phyloP scores from a whole-genome alignment of 2,113 vertebrate species.

The Centropus unirufus region DNA sequence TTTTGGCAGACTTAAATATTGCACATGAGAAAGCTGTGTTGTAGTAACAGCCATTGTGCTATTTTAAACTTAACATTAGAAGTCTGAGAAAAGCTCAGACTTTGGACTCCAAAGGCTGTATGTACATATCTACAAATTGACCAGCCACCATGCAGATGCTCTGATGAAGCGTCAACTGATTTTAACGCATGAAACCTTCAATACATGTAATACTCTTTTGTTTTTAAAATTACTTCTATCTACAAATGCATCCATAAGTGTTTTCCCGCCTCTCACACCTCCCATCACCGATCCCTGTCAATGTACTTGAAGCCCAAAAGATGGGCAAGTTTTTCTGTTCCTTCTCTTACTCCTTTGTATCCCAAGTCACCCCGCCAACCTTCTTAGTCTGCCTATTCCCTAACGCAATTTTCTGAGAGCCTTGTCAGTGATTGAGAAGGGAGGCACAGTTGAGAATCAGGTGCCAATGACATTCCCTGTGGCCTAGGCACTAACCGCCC shows the following conservation, averaged over 20 bases:
- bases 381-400: neutral
- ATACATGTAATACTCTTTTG: neutral
- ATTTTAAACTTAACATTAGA: conserved; percentile 50
- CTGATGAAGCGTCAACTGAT: conserved; percentile 55
- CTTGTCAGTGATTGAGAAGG: neutral
- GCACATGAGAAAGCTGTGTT: conserved; percentile 18
- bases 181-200: neutral
- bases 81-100: conserved; percentile 15
- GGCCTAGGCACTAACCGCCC: neutral
- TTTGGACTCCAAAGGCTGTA: neutral
- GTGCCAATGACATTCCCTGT: neutral
- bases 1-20: conserved; percentile 35
- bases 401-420: neutral
- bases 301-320: conserved; percentile 28
- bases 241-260: neutral
- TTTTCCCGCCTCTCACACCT: neutral
- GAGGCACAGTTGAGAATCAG: neutral
- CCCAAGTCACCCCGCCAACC: neutral
- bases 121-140: neutral
- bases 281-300: neutral
- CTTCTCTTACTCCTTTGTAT: neutral
- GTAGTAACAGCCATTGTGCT: neutral
- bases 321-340: conserved; percentile 42
- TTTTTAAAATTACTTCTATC: neutral
- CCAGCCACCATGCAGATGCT: conserved; percentile 54